Evolutionary conservation across 1,140 invertebrate genomes (phyloP).

Genomic region (Ceratosolen solmsi): DNA sequence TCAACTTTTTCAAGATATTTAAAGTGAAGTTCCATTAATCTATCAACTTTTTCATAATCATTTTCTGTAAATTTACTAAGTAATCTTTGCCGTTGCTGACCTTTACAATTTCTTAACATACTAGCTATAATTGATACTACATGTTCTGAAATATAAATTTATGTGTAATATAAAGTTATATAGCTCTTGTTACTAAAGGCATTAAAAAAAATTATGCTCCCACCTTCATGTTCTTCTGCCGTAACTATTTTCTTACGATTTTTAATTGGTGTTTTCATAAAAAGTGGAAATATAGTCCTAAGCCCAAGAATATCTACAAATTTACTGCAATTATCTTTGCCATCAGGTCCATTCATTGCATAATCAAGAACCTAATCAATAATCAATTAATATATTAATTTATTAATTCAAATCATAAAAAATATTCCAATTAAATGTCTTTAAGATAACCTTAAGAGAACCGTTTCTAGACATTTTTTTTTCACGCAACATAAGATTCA

Average conservation of each 20-base stretch:
- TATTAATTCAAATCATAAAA: neutral
- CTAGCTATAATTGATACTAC: conserved; percentile 95
- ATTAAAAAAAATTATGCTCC: conserved; percentile 26
- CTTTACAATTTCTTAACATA: conserved; percentile 93
- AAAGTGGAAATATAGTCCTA: conserved; percentile 96
- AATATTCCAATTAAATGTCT: neutral
- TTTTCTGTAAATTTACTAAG: conserved; percentile 98
- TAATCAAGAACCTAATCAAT: conserved; percentile 84
- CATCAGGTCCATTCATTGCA: conserved; percentile 93
- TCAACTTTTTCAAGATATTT: conserved; percentile 97
- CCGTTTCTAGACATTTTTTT: conserved; percentile 97
- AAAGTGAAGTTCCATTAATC: conserved; percentile 96
- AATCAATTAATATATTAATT: neutral
- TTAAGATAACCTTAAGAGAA: conserved; percentile 86
- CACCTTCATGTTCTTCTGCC: conserved; percentile 93
- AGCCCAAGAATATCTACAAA: conserved; percentile 99
- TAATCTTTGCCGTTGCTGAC: conserved; percentile 90
- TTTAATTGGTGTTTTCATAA: conserved; percentile 98
- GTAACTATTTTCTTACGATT: conserved; percentile 88
- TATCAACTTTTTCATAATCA: conserved; percentile 98
- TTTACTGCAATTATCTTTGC: conserved; percentile 96
- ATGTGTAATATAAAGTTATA: neutral
- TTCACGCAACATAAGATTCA: conserved; percentile 97
- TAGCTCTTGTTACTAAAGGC: neutral
- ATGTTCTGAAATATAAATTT: conserved; percentile 80